Evolutionary conservation across 1,140 invertebrate species (phyloP).

Genomic region (Aphelinus certus): DNA sequence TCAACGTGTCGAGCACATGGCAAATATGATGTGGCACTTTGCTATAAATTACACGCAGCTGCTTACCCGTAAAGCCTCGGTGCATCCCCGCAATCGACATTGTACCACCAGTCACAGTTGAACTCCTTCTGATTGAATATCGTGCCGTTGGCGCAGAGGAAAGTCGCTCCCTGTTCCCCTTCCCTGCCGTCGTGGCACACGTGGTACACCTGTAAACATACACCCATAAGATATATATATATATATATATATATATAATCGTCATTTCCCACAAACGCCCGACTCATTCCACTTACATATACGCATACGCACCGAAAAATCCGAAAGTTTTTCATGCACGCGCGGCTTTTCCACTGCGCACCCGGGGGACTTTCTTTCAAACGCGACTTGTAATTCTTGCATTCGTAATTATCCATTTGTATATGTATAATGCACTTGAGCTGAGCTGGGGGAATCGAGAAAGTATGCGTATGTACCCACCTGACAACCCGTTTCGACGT

Average conservation of each 20-base stretch:
- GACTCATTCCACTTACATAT: no score
- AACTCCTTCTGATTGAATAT: constrained; percentile 89
- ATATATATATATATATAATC: no score
- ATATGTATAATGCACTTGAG: no score
- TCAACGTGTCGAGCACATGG: no score
- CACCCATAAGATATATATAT: not conserved
- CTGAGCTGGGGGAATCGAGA: not conserved
- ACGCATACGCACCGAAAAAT: no score
- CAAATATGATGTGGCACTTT: no score
- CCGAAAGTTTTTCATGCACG: no score
- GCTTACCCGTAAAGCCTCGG: constrained; percentile 71
- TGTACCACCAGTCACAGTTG: constrained; percentile 93
- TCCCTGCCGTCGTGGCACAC: constrained; percentile 85
- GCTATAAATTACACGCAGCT: not conserved
- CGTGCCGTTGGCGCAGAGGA: constrained; percentile 89
- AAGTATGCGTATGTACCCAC: constrained; percentile 57
- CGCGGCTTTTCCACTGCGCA: no score
- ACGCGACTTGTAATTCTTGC: no score
- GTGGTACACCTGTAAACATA: constrained; percentile 75
- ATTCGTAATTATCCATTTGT: no score
- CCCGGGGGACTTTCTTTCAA: no score
- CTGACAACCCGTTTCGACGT: constrained; percentile 87
- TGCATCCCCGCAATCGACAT: constrained; percentile 82
- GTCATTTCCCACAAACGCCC: no score
- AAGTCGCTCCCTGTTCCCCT: constrained; percentile 80